Percentiles rank a stretch among this genome's conserved stretches.
Conservation (phyloP, 2,888 invertebrate genomes). For the Xestia c-nigrum region DNA sequence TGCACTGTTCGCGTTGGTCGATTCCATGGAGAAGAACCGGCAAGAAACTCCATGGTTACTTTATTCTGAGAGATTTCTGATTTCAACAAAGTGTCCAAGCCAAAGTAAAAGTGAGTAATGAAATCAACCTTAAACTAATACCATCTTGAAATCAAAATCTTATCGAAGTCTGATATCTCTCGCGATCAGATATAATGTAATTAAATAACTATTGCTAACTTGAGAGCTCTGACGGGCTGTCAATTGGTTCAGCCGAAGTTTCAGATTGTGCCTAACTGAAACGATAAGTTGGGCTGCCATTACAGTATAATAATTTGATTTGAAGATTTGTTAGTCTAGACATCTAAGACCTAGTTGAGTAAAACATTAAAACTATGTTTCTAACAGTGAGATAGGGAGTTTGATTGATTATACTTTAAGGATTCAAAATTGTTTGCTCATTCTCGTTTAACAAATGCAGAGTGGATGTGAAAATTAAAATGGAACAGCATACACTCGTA, state of each 20-base stretch:
- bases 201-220: slow-evolving; percentile 42
- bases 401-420: slow-evolving; percentile 2
- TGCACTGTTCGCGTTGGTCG: too few species aligned
- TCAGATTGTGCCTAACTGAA: slow-evolving; percentile 11
- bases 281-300: slow-evolving; percentile 10
- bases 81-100: neutral
- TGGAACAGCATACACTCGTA: neutral
- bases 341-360: neutral
- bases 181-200: slow-evolving; percentile 15
- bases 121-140: neutral
- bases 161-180: slow-evolving; percentile 25
- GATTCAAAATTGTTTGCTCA: too few species aligned
- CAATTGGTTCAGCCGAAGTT: slow-evolving; percentile 37
- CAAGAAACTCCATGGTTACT: too few species aligned
- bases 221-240: slow-evolving; percentile 15
- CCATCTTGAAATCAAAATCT: slow-evolving; percentile 6
- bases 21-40: too few species aligned
- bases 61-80: neutral
- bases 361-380: neutral
- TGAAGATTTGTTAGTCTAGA: slow-evolving; percentile 3
- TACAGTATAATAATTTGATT: slow-evolving; percentile 15
- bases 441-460: neutral
- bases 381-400: neutral
- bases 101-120: neutral
- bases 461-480: neutral